phyloP scores from a whole-genome alignment of 2,113 vertebrate genomes.

The Alectura lathami region DNA sequence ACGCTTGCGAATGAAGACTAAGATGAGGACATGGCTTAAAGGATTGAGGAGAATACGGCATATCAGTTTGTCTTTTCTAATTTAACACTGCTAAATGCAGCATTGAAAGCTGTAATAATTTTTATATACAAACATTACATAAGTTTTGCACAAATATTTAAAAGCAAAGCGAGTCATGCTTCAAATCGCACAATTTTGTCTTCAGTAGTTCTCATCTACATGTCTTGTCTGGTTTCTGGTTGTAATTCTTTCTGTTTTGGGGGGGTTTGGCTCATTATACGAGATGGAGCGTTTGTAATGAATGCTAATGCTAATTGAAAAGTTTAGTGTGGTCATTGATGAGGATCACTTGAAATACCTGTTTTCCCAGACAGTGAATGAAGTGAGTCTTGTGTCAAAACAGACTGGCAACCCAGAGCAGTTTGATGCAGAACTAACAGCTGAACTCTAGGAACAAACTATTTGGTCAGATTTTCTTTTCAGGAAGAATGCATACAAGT shows the following conservation, averaged over 20 bases:
- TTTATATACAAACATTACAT: constrained; percentile 53
- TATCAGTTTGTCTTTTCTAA: constrained; percentile 20
- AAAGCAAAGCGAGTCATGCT: constrained; percentile 59
- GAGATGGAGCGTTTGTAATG: not conserved
- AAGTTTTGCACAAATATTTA: constrained; percentile 80
- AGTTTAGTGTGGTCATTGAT: not conserved
- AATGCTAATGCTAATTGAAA: not conserved
- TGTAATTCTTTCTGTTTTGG: not conserved
- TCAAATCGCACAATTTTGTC: constrained; percentile 46
- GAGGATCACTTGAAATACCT: not conserved
- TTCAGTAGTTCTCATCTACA: not conserved
- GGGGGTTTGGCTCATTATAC: not conserved
- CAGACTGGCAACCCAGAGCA: not conserved
- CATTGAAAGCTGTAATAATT: constrained; percentile 57
- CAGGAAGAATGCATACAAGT: not conserved
- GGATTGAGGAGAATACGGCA: not conserved
- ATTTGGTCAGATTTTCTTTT: not conserved
- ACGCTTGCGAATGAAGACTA: constrained; percentile 90
- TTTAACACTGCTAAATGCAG: constrained; percentile 54
- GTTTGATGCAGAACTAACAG: not conserved
- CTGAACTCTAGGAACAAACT: not conserved
- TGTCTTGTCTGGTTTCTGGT: not conserved
- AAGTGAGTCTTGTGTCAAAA: not conserved
- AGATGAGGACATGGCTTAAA: not conserved
- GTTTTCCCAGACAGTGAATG: not conserved